Percentiles rank a stretch among this genome's conserved stretches.
phyloP scores from a whole-genome alignment of 2,797 vertebrate genomes.

The Crax fasciolata region DNA sequence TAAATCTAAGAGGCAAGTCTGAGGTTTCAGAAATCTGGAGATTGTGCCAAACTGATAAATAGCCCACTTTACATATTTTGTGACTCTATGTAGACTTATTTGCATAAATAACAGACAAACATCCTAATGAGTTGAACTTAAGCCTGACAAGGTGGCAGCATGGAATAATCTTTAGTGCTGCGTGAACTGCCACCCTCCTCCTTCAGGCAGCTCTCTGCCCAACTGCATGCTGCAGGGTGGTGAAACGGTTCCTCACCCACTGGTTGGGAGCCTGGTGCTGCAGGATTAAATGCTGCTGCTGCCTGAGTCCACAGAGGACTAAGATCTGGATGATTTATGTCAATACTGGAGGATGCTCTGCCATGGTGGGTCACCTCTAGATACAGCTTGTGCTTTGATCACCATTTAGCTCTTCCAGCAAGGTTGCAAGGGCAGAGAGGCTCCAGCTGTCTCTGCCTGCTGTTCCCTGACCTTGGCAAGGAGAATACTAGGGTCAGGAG shows the following conservation, averaged over 20 bases:
- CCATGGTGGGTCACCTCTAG: not conserved
- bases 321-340: not conserved
- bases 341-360: not conserved
- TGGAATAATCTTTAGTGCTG: slow-evolving; percentile 15
- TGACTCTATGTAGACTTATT: slow-evolving; percentile 13
- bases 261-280: not conserved
- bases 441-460: slow-evolving; percentile 58
- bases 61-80: slow-evolving; percentile 32
- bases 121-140: slow-evolving; percentile 20
- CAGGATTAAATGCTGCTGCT: slow-evolving; percentile 2
- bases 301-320: not conserved
- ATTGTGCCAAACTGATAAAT: slow-evolving; percentile 39
- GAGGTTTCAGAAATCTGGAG: not conserved
- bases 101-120: slow-evolving; percentile 28
- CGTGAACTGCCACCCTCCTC: not conserved
- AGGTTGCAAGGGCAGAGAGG: not conserved
- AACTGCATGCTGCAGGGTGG: not conserved
- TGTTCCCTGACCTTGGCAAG: slow-evolving; percentile 43
- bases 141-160: slow-evolving; percentile 26
- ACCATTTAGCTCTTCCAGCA: not conserved
- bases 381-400: not conserved
- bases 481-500: not conserved
- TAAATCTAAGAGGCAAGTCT: not conserved
- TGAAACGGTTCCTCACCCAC: not conserved
- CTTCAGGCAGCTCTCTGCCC: not conserved